Conservation (phyloP, 2,797 vertebrate genomes). For the Emys orbicularis region DNA sequence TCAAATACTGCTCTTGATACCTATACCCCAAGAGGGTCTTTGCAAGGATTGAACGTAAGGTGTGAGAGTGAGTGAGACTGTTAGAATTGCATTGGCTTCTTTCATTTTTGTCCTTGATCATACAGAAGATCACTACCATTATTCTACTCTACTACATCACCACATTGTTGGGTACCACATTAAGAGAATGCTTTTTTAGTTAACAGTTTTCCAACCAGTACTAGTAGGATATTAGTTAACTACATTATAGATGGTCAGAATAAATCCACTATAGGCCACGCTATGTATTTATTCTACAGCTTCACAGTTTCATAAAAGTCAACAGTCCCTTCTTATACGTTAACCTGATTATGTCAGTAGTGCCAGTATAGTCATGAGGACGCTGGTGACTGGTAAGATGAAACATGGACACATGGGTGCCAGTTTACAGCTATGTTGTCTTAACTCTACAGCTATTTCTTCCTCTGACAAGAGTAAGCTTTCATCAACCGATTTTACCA, state of each 20-base stretch:
- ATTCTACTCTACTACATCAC: background rate
- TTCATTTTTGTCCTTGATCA: background rate
- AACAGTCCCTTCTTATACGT: background rate
- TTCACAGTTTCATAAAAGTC: background rate
- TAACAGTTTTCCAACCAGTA: background rate
- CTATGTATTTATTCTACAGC: background rate
- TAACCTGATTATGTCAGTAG: background rate
- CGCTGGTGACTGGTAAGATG: background rate
- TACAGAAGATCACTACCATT: background rate
- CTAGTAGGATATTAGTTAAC: background rate
- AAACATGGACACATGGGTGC: background rate
- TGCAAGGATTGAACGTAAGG: background rate
- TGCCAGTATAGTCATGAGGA: background rate
- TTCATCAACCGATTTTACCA: background rate
- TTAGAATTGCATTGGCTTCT: background rate
- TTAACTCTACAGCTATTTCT: background rate
- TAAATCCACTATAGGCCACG: background rate
- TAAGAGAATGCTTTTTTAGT: background rate
- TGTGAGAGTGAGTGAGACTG: background rate
- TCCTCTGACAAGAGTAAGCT: background rate
- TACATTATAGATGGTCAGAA: background rate
- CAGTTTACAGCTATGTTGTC: background rate
- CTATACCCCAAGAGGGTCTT: background rate
- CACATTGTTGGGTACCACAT: background rate
- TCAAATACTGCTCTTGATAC: background rate